phyloP scores from a whole-genome alignment of 2,797 vertebrate genomes.

The Propithecus deckenii region DNA sequence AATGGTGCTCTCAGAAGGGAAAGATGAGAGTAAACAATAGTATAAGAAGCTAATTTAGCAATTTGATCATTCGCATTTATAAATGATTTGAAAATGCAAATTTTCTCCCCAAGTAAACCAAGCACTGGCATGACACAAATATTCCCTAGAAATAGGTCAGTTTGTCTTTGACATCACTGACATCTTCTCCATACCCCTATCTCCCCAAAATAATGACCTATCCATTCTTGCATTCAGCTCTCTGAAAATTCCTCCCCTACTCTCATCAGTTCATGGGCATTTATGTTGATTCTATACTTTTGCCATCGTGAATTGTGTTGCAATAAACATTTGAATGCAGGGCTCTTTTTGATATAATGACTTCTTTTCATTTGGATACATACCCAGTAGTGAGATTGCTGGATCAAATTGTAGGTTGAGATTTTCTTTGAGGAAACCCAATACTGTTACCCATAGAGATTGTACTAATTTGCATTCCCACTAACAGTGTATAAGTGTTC shows the following conservation, averaged over 20 bases:
- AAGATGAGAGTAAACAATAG: background rate
- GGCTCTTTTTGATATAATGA: too few relatives aligned
- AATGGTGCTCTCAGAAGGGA: slow-evolving; percentile 26
- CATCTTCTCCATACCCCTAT: background rate
- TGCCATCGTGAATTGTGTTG: too few relatives aligned
- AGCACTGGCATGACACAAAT: background rate
- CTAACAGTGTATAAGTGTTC: too few relatives aligned
- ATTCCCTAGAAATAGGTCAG: background rate
- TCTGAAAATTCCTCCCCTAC: background rate
- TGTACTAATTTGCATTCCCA: too few relatives aligned
- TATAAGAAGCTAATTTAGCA: background rate
- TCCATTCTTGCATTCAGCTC: background rate
- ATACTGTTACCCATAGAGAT: too few relatives aligned
- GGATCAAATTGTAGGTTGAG: too few relatives aligned
- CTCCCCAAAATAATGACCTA: background rate
- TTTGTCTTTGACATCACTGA: background rate
- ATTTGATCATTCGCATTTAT: slow-evolving; percentile 53
- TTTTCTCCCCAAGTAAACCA: background rate
- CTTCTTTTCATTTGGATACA: too few relatives aligned
- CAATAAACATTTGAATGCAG: too few relatives aligned
- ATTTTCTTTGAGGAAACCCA: too few relatives aligned
- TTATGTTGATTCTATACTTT: too few relatives aligned
- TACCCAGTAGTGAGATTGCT: too few relatives aligned
- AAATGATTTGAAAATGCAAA: background rate
- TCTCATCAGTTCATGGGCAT: background rate